phyloP scores from a whole-genome alignment of 2,888 invertebrate species.

The Chironomus tentans region DNA sequence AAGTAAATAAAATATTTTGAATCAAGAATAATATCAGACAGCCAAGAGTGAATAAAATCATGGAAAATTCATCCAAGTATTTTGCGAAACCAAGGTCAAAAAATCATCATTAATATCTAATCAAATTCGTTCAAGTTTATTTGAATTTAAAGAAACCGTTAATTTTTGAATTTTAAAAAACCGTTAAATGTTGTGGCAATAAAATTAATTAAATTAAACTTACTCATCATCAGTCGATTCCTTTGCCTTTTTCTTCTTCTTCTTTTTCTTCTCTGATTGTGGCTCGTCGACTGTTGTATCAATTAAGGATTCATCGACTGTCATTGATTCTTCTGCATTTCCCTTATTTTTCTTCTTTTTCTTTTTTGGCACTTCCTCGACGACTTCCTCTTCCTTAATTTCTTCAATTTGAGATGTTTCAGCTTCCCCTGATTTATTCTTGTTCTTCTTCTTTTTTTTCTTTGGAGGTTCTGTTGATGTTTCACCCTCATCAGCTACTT shows the following conservation, averaged over 20 bases:
- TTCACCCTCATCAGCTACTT: slow-evolving; percentile 31
- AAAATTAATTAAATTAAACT: not conserved
- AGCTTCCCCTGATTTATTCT: slow-evolving; percentile 32
- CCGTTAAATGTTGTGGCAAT: not conserved
- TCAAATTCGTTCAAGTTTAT: not conserved
- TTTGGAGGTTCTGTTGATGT: slow-evolving; percentile 36
- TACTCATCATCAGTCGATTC: slow-evolving; percentile 43
- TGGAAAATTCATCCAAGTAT: slow-evolving; percentile 10
- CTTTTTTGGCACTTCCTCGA: slow-evolving; percentile 32
- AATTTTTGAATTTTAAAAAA: not conserved
- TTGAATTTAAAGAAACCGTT: no score
- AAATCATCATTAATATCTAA: slow-evolving; percentile 9
- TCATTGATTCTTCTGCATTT: not conserved
- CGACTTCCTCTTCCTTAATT: slow-evolving; percentile 36
- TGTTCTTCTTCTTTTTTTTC: slow-evolving; percentile 40
- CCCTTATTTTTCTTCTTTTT: slow-evolving; percentile 39
- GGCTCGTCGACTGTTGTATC: slow-evolving; percentile 32
- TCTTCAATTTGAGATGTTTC: slow-evolving; percentile 34
- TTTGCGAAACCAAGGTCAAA: slow-evolving; percentile 17
- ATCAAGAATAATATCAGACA: no score
- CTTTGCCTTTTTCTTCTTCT: slow-evolving; percentile 38
- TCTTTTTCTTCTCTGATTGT: slow-evolving; percentile 46
- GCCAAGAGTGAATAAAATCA: slow-evolving; percentile 26
- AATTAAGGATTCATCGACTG: slow-evolving; percentile 32
- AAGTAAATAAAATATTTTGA: no score